These are phyloP conservation scores for Semotilus atromaculatus DNA, from an alignment of 2,797 vertebrate species.

Conservation along the genomic window DNA sequence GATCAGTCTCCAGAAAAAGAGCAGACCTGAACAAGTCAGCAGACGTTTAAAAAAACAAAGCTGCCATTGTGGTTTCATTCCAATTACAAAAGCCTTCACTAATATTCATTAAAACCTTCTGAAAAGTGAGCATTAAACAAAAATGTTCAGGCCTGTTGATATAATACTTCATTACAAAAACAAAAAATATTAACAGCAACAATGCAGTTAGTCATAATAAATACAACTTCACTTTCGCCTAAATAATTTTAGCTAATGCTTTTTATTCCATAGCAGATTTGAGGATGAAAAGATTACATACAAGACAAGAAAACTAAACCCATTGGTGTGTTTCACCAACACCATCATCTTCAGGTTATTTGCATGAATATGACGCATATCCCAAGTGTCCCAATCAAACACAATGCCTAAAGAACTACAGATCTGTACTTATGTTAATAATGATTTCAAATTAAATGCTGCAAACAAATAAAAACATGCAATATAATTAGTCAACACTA, in stretches of 20 bases:
- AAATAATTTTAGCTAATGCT: constrained; percentile 25
- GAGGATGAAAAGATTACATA: neutral
- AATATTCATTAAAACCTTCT: constrained; percentile 40
- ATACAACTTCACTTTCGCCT: constrained; percentile 60
- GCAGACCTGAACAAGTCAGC: constrained; percentile 23
- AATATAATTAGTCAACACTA: constrained; percentile 49
- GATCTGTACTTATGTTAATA: constrained; percentile 30
- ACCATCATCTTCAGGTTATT: constrained; percentile 14
- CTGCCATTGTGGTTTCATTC: constrained; percentile 60
- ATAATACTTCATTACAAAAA: constrained; percentile 71
- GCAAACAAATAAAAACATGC: constrained; percentile 60
- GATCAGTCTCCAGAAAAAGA: constrained; percentile 55
- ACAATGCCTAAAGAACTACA: constrained; percentile 42
- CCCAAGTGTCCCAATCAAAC: constrained; percentile 11
- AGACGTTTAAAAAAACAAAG: constrained; percentile 51
- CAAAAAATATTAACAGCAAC: constrained; percentile 58
- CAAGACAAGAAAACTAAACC: constrained; percentile 19
- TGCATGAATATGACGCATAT: neutral
- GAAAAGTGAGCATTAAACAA: constrained; percentile 50
- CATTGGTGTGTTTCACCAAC: constrained; percentile 29
- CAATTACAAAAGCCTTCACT: constrained; percentile 53
- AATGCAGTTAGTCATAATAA: constrained; percentile 59
- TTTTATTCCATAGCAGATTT: constrained; percentile 1
- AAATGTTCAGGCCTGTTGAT: constrained; percentile 56
- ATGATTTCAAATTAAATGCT: constrained; percentile 43